Percentiles rank a stretch among this genome's conserved stretches.
These are phyloP conservation scores for Scaeva pyrastri DNA, from an alignment of 2,888 invertebrate genomes.

Conservation along the genomic window DNA sequence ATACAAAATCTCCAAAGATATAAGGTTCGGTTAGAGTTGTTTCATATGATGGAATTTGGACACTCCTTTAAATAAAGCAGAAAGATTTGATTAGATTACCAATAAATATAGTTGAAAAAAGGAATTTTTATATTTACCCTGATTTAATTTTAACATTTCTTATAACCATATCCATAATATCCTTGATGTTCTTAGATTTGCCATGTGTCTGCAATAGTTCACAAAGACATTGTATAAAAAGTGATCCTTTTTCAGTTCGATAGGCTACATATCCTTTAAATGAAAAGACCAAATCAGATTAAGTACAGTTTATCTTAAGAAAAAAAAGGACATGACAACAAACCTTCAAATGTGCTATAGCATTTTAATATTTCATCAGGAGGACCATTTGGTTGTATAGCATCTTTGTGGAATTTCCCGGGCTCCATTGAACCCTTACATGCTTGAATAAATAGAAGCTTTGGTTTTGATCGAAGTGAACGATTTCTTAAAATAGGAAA, in stretches of 20 bases:
- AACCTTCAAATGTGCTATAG: constrained; percentile 83
- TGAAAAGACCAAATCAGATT: neutral
- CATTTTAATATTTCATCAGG: constrained; percentile 82
- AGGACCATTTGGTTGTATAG: constrained; percentile 78
- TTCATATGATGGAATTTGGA: constrained; percentile 78
- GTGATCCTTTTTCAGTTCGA: constrained; percentile 80
- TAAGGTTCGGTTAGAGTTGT: constrained; percentile 81
- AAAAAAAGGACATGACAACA: neutral
- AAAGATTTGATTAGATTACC: neutral
- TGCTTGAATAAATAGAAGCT: constrained; percentile 82
- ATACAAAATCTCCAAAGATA: constrained; percentile 81
- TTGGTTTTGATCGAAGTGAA: constrained; percentile 81
- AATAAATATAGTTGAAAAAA: neutral
- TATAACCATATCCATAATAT: constrained; percentile 81
- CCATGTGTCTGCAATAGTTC: constrained; percentile 79
- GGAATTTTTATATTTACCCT: neutral
- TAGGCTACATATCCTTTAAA: constrained; percentile 81
- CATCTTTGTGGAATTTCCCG: constrained; percentile 79
- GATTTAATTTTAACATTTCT: constrained; percentile 77
- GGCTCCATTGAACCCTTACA: constrained; percentile 81
- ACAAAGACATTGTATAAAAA: constrained; percentile 82
- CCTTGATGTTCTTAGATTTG: constrained; percentile 78
- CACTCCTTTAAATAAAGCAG: neutral
- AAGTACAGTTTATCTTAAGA: neutral
- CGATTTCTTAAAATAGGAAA: constrained; percentile 81